Conservation (phyloP, 2,888 invertebrate genomes). For the Volucella inanis region DNA sequence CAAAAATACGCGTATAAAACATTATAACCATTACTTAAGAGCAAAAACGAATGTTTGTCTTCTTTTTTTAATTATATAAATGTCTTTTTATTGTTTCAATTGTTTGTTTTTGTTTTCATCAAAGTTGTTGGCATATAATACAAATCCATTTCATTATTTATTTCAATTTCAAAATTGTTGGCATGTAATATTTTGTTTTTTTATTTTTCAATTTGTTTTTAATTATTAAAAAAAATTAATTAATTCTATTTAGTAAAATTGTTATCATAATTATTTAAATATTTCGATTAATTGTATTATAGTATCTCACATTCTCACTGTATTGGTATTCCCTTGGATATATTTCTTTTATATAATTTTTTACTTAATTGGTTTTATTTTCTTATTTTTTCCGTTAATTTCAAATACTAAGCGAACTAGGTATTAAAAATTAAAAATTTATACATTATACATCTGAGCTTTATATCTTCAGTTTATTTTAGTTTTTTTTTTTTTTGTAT, state of each 20-base stretch:
- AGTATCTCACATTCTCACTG: slow-evolving; percentile 70
- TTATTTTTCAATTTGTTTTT: slow-evolving; percentile 59
- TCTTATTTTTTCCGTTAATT: slow-evolving; percentile 25
- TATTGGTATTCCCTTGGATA: slow-evolving; percentile 63
- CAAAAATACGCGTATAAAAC: too few species aligned
- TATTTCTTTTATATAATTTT: slow-evolving; percentile 25
- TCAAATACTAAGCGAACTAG: slow-evolving; percentile 56
- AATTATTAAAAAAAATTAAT: slow-evolving; percentile 64
- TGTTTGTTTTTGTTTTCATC: slow-evolving; percentile 52
- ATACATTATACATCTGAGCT: slow-evolving; percentile 29
- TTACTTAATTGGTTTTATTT: slow-evolving; percentile 3
- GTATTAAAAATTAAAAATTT: slow-evolving; percentile 15
- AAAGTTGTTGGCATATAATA: slow-evolving; percentile 59
- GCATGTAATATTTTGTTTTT: slow-evolving; percentile 20
- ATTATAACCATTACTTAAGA: too few species aligned
- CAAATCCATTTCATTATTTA: slow-evolving; percentile 44
- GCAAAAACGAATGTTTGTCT: not conserved
- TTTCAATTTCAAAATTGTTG: not conserved
- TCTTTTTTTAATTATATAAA: slow-evolving; percentile 64
- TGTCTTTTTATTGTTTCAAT: slow-evolving; percentile 63
- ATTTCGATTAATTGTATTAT: slow-evolving; percentile 69
- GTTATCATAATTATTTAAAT: slow-evolving; percentile 63
- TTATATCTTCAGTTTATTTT: slow-evolving; percentile 5
- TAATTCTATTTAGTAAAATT: slow-evolving; percentile 66
- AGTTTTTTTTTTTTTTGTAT: not conserved